These are phyloP conservation scores for Pogonocichla stellata DNA, from an alignment of 2,113 vertebrate genomes.

Conservation along the genomic window DNA sequence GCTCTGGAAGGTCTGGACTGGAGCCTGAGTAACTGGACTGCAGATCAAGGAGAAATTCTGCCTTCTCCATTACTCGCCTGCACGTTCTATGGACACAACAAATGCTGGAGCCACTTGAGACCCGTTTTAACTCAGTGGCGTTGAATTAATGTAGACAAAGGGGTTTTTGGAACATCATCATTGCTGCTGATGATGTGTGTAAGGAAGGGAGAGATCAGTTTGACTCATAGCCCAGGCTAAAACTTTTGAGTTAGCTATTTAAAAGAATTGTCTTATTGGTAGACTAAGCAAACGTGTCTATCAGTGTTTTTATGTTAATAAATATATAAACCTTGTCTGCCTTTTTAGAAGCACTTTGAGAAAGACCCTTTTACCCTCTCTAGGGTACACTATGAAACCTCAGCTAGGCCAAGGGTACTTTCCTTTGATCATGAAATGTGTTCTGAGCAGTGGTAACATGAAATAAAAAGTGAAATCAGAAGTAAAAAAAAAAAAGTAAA, in stretches of 20 bases:
- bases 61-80: background rate
- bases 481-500: background rate
- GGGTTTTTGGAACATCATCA: background rate
- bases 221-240: background rate
- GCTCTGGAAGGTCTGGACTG: background rate
- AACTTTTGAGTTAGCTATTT: background rate
- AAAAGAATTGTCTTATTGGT: background rate
- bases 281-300: constrained; percentile 30
- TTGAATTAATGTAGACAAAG: background rate
- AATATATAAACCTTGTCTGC: background rate
- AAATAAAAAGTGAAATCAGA: constrained; percentile 18
- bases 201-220: background rate
- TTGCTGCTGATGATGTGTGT: background rate
- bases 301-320: background rate
- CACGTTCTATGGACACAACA: background rate
- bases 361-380: background rate
- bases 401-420: background rate
- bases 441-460: background rate
- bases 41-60: background rate
- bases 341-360: background rate
- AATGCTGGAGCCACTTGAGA: background rate
- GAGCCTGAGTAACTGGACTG: too few species aligned
- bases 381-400: background rate
- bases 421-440: background rate
- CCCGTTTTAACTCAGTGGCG: rapidly evolving